These are phyloP conservation scores for Ailuropoda melanoleuca DNA, from an alignment of 2,113 vertebrate species.

Conservation along the genomic window DNA sequence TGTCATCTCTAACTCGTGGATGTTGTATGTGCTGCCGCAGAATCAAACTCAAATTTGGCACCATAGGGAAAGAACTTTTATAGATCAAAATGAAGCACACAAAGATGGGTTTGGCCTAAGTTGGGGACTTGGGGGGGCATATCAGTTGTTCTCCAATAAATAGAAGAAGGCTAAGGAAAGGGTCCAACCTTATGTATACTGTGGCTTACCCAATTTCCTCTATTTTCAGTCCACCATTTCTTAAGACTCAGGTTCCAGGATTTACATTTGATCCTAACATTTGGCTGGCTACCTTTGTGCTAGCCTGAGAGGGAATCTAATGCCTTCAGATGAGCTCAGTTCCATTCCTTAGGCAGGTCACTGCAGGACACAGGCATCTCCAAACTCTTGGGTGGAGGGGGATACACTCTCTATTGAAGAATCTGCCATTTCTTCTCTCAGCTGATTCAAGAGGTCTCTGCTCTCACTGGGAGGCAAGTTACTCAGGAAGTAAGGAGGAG, in stretches of 20 bases:
- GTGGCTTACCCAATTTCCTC: background rate
- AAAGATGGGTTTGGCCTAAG: background rate
- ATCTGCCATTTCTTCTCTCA: constrained; percentile 84
- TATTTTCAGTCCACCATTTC: background rate
- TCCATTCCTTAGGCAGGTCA: constrained; percentile 72
- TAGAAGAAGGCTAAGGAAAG: background rate
- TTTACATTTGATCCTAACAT: background rate
- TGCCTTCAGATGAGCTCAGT: background rate
- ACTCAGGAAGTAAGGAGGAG: constrained; percentile 95
- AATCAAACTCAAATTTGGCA: constrained; percentile 43
- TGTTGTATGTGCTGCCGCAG: background rate
- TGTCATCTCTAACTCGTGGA: background rate
- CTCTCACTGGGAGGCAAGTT: constrained; percentile 95
- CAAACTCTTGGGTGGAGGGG: background rate
- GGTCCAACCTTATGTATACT: background rate
- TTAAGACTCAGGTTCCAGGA: background rate
- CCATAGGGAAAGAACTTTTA: constrained; percentile 47
- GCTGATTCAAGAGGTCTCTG: constrained; percentile 91
- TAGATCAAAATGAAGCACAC: background rate
- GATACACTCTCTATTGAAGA: background rate
- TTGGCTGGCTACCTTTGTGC: background rate
- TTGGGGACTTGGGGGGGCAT: background rate
- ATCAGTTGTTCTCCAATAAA: background rate
- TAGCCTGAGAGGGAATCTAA: background rate
- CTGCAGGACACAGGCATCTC: constrained; percentile 86